Evolutionary conservation across 37 sponge, comb jelly and placozoan genomes (phyloP).

Genomic region (Geodia barretti): DNA sequence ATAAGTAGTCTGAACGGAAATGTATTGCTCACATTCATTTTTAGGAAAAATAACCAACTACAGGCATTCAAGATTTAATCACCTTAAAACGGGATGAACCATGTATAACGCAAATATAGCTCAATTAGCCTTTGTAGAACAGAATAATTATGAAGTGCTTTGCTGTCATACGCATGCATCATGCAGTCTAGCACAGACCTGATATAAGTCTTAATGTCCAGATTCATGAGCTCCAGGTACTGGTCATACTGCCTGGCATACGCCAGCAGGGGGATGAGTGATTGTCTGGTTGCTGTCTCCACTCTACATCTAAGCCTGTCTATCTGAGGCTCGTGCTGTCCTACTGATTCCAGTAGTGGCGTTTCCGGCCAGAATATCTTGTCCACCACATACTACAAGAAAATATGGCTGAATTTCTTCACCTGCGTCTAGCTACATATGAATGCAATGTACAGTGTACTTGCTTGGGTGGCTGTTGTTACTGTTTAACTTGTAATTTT

Average conservation of each 20-base stretch:
- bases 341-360: conserved; percentile 90
- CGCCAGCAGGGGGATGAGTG: conserved; percentile 83
- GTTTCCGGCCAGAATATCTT: conserved; percentile 88
- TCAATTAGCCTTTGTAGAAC: no score
- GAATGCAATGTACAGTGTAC: no score
- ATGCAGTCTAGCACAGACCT: no score
- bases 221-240: conserved; percentile 79
- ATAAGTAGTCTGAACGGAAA: no score
- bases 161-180: neutral
- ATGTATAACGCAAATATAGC: no score
- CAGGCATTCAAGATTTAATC: no score
- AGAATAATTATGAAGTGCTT: neutral
- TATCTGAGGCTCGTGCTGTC: conserved; percentile 88
- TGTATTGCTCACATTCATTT: no score
- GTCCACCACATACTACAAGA: conserved; percentile 70
- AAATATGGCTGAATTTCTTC: no score
- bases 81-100: no score
- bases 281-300: conserved; percentile 49
- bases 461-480: no score
- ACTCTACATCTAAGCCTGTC: conserved; percentile 60
- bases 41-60: no score
- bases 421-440: no score
- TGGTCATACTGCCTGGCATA: conserved; percentile 78
- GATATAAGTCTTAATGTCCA: conserved; percentile 70
- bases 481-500: neutral